Evolutionary conservation across 2,113 vertebrate genomes (phyloP).

Genomic region (Bos javanicus): DNA sequence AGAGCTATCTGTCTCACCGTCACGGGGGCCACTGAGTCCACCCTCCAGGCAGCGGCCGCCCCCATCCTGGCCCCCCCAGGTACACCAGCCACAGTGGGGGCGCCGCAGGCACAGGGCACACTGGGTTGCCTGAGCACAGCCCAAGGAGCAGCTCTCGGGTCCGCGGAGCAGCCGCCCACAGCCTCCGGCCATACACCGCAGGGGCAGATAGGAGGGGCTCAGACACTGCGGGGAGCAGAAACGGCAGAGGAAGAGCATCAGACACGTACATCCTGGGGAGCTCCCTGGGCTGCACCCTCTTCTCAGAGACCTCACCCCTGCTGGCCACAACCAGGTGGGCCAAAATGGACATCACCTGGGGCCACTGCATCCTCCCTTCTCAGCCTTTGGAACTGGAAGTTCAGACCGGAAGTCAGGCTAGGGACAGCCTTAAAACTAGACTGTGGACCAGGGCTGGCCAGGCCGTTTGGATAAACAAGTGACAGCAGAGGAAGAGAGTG

Average conservation of each 20-base stretch:
- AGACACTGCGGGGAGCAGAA: constrained; percentile 82
- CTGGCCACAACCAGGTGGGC: not conserved
- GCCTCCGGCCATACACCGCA: constrained; percentile 91
- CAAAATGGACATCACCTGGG: not conserved
- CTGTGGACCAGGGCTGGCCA: not conserved
- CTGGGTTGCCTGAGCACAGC: constrained; percentile 89
- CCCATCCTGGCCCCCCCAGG: constrained; percentile 85
- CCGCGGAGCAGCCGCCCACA: constrained; percentile 90
- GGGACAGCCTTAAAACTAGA: not conserved
- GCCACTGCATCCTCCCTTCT: too few relatives aligned
- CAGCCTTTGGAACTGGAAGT: not conserved
- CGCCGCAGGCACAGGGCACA: constrained; percentile 90
- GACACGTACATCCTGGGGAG: not conserved
- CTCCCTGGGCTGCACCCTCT: not conserved
- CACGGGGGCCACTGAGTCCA: constrained; percentile 83
- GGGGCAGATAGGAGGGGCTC: constrained; percentile 90
- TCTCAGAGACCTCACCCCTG: not conserved
- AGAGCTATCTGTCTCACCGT: constrained; percentile 56
- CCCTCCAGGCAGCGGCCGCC: constrained; percentile 89
- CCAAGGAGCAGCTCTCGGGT: constrained; percentile 88
- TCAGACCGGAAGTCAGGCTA: not conserved
- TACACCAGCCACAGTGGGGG: constrained; percentile 94
- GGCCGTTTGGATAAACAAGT: fast-evolving
- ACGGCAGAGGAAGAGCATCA: not conserved
- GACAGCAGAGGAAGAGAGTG: not conserved